Evolutionary conservation across 2,113 vertebrate species (phyloP).

Genomic region (Podiceps cristatus): DNA sequence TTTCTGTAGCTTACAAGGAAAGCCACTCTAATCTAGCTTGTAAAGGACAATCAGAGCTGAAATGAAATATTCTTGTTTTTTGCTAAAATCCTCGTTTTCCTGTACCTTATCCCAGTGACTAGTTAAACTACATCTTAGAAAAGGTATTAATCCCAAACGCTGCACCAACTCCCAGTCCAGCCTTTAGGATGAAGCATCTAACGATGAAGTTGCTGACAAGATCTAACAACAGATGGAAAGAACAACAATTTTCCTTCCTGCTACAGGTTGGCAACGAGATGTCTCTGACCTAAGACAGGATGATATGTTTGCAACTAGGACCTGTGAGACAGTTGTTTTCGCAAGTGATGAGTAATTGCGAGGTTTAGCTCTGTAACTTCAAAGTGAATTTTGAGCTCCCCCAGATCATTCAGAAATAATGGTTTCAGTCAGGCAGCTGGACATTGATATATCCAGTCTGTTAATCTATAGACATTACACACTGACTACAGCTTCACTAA

Average conservation of each 20-base stretch:
- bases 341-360: background rate
- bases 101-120: background rate
- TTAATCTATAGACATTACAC: background rate
- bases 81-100: background rate
- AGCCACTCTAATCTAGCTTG: background rate
- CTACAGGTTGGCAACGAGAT: background rate
- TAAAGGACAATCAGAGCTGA: background rate
- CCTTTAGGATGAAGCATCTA: background rate
- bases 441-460: background rate
- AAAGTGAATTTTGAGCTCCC: background rate
- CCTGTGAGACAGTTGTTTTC: background rate
- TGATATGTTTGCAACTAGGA: background rate
- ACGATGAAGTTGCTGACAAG: background rate
- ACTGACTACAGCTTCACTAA: background rate
- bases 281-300: background rate
- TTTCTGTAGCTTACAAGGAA: background rate
- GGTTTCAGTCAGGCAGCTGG: background rate
- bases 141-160: background rate
- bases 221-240: background rate
- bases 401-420: background rate
- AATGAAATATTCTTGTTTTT: background rate
- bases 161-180: background rate
- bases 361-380: background rate
- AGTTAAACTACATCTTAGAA: background rate
- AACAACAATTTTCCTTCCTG: background rate